A percentile compares a stretch with the other conserved stretches of the same genome.
Conservation (phyloP, 2,797 vertebrate species). For the Linurgus olivaceus region DNA sequence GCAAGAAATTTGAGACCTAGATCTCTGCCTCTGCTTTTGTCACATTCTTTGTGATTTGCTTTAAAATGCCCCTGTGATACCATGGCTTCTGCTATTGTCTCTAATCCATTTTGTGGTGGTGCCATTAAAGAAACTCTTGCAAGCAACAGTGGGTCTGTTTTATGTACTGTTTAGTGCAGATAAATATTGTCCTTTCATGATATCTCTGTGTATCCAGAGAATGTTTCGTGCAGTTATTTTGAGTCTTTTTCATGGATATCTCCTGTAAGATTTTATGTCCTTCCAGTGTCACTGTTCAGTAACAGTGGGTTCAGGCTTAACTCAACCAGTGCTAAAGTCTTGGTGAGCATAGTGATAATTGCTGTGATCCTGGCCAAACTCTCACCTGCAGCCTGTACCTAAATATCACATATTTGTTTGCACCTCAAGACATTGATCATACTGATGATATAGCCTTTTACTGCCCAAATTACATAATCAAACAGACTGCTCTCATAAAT, state of each 20-base stretch:
- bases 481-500: not conserved
- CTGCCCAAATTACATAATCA: not conserved
- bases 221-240: fast-evolving
- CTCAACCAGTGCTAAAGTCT: not conserved
- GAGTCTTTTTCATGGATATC: not conserved
- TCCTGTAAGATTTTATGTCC: not conserved
- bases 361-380: not conserved
- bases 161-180: not conserved
- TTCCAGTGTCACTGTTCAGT: not conserved
- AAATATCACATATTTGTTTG: not conserved
- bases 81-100: not conserved
- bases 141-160: not conserved
- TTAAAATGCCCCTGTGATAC: fast-evolving
- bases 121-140: not conserved
- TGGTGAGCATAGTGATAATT: not conserved
- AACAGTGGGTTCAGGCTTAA: not conserved
- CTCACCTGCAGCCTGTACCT: not conserved
- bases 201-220: not conserved
- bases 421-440: not conserved
- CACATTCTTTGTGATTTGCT: not conserved
- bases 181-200: not conserved
- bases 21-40: not conserved
- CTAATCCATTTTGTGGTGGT: not conserved
- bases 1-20: not conserved
- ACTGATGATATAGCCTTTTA: not conserved